Evolutionary conservation across 2,797 vertebrate genomes (phyloP).

Genomic region (Aotus griseimembra): DNA sequence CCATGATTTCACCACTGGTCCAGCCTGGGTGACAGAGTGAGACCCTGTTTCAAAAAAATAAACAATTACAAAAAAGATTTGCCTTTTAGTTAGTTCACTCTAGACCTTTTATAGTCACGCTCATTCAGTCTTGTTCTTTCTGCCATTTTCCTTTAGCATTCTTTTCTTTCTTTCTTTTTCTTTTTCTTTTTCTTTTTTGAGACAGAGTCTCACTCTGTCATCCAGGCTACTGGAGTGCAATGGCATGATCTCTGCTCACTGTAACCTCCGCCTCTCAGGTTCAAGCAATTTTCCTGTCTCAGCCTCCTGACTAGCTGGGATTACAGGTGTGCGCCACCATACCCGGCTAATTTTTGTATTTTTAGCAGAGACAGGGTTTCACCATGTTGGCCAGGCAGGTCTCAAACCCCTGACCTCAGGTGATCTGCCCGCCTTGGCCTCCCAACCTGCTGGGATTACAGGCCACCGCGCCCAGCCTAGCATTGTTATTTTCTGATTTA

Average conservation of each 20-base stretch:
- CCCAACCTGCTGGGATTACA: neutral
- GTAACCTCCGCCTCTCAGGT: no score
- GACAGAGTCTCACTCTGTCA: neutral
- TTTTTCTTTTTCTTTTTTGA: rapidly evolving
- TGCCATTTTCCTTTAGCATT: neutral
- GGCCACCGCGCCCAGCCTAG: neutral
- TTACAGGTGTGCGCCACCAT: neutral
- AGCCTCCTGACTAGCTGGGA: neutral
- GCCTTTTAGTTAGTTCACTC: neutral
- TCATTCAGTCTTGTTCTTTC: neutral
- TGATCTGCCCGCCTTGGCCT: neutral
- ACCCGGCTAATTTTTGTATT: neutral
- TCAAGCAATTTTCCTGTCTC: neutral
- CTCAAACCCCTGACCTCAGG: neutral
- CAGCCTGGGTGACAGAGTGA: neutral
- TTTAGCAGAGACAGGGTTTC: neutral
- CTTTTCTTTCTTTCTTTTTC: no score
- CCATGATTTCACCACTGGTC: neutral
- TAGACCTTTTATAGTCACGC: neutral
- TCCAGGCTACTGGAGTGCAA: neutral
- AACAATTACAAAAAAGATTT: neutral
- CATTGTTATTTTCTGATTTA: neutral
- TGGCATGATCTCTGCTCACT: neutral
- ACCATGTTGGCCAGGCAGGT: neutral
- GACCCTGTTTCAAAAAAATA: neutral